A percentile compares a stretch with the other conserved stretches of the same genome.
Evolutionary conservation across 1,140 invertebrate species (phyloP).

Genomic region (Bursaphelenchus mucronatus): DNA sequence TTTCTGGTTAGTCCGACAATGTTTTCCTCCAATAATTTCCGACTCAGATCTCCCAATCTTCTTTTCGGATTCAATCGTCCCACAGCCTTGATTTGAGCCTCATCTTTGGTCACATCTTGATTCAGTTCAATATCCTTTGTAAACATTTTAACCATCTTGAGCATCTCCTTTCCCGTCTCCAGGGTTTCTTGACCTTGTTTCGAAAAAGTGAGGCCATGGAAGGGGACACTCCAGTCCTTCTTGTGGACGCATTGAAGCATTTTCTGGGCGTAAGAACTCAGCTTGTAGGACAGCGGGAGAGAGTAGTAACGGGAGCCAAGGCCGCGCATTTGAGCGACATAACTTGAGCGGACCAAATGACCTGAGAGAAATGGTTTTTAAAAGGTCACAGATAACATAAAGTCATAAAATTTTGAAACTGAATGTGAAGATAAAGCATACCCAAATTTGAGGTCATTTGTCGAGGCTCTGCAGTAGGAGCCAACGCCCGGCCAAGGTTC

Average conservation of each 20-base stretch:
- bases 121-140: slow-evolving; percentile 24
- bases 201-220: slow-evolving; percentile 1
- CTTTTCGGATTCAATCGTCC: slow-evolving; percentile 41
- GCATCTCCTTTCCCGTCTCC: slow-evolving; percentile 26
- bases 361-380: slow-evolving; percentile 15
- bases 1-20: slow-evolving; percentile 18
- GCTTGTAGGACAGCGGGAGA: slow-evolving; percentile 24
- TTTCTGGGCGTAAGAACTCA: slow-evolving; percentile 19
- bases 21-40: slow-evolving; percentile 31
- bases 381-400: neutral
- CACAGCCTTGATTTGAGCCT: slow-evolving; percentile 22
- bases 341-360: slow-evolving; percentile 11
- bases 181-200: slow-evolving; percentile 21
- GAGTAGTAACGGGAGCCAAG: slow-evolving; percentile 28
- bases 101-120: slow-evolving; percentile 19
- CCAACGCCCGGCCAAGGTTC: neutral
- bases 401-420: neutral
- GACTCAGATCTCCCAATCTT: slow-evolving; percentile 24
- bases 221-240: slow-evolving; percentile 20
- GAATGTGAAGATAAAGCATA: neutral
- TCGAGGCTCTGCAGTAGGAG: slow-evolving; percentile 26
- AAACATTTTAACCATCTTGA: slow-evolving; percentile 32
- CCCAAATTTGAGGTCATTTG: slow-evolving; percentile 32
- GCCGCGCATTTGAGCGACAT: slow-evolving; percentile 27
- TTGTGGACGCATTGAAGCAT: slow-evolving; percentile 36